phyloP scores from a whole-genome alignment of 2,113 vertebrate species.

The Potamarius usumacintae region DNA sequence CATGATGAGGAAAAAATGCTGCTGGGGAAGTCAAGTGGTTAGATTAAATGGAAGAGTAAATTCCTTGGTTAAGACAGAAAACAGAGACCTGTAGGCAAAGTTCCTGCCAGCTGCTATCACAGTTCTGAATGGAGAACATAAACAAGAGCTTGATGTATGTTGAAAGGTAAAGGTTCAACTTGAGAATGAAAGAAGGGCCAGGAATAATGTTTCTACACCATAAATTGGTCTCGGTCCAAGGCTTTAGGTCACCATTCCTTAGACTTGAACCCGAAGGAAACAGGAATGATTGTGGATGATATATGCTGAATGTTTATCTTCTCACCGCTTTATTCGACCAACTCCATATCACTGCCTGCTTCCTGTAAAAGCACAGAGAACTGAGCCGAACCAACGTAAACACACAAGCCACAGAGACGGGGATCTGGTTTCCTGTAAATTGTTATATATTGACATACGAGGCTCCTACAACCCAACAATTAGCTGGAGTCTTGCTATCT shows the following conservation, averaged over 20 bases:
- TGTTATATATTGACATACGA: constrained; percentile 48
- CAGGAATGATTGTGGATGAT: constrained; percentile 20
- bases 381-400: constrained; percentile 10
- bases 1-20: constrained; percentile 27
- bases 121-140: constrained; percentile 15
- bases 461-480: constrained; percentile 38
- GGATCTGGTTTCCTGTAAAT: constrained; percentile 54
- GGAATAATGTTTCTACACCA: constrained; percentile 31
- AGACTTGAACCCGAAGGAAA: constrained; percentile 15
- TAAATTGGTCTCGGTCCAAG: constrained; percentile 12
- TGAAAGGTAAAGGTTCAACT: constrained; percentile 13
- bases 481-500: constrained; percentile 22
- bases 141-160: constrained; percentile 28
- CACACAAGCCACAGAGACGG: constrained; percentile 35
- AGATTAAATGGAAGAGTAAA: constrained; percentile 55
- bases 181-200: constrained; percentile 14
- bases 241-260: constrained; percentile 22
- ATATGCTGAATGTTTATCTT: constrained; percentile 29
- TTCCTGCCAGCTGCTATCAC: constrained; percentile 52
- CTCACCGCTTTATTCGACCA: constrained; percentile 28
- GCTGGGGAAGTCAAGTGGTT: constrained; percentile 50
- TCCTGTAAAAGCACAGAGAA: constrained; percentile 33
- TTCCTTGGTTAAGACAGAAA: constrained; percentile 55
- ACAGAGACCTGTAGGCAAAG: constrained; percentile 46
- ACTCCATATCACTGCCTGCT: constrained; percentile 40